Conservation (phyloP, 23 tunicate species). For the Corella eumyota region DNA sequence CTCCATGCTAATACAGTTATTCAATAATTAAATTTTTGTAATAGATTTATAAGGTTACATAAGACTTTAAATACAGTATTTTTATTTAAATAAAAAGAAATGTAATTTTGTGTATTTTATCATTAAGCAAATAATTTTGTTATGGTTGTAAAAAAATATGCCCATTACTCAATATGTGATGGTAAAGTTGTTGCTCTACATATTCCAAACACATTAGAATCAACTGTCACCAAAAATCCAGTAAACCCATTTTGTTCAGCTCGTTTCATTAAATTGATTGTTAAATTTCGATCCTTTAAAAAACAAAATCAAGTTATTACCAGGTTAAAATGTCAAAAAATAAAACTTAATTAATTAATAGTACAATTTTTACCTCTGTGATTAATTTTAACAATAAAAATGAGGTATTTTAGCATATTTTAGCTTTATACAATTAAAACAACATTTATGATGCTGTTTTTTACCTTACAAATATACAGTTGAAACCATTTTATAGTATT, state of each 20-base stretch:
- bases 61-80: not conserved
- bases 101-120: too few species aligned
- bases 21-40: too few species aligned
- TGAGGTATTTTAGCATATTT: too few species aligned
- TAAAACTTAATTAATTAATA: not conserved
- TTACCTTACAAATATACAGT: constrained; percentile 56
- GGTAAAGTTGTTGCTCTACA: constrained; percentile 54
- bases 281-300: constrained; percentile 34
- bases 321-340: not conserved
- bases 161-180: constrained; percentile 26
- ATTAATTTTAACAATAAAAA: not conserved
- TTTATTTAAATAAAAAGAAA: not conserved
- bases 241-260: constrained; percentile 47
- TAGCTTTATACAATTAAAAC: too few species aligned
- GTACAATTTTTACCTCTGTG: too few species aligned
- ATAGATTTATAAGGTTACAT: not conserved
- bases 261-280: constrained; percentile 39
- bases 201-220: constrained; percentile 54
- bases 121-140: too few species aligned
- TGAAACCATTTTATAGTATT: constrained; percentile 51
- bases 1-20: too few species aligned
- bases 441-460: too few species aligned
- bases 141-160: not conserved
- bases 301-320: not conserved
- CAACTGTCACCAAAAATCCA: constrained; percentile 68